Conservation (phyloP, 2,797 vertebrate species). For the Zenarchopterus dispar region DNA sequence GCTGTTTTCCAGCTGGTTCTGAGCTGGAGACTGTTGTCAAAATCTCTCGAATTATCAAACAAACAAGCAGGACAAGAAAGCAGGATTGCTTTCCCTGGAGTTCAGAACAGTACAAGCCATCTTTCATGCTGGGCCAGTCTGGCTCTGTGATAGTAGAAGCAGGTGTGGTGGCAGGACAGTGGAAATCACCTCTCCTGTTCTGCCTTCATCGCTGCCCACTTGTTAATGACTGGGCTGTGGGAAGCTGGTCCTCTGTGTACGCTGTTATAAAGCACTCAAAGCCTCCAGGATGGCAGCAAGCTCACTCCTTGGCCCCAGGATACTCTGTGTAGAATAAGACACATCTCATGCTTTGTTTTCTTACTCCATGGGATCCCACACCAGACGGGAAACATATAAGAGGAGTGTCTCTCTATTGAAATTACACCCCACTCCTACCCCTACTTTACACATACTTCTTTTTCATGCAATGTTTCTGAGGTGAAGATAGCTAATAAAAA, state of each 20-base stretch:
- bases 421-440: background rate
- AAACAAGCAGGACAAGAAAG: slow-evolving; percentile 75
- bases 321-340: slow-evolving; percentile 76
- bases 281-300: slow-evolving; percentile 83
- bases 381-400: slow-evolving; percentile 50
- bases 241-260: slow-evolving; percentile 77
- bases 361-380: slow-evolving; percentile 67
- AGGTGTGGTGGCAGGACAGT: slow-evolving; percentile 79
- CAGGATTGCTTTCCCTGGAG: slow-evolving; percentile 74
- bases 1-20: no score
- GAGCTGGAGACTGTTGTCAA: slow-evolving; percentile 68
- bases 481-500: background rate
- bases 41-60: slow-evolving; percentile 80
- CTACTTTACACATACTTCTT: slow-evolving; percentile 28
- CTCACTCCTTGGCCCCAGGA: slow-evolving; percentile 79
- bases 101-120: slow-evolving; percentile 72
- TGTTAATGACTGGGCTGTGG: slow-evolving; percentile 80
- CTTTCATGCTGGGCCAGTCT: slow-evolving; percentile 72
- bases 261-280: slow-evolving; percentile 84
- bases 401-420: slow-evolving; percentile 42
- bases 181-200: slow-evolving; percentile 72
- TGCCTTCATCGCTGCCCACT: slow-evolving; percentile 73
- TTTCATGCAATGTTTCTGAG: slow-evolving; percentile 18
- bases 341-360: slow-evolving; percentile 80
- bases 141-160: slow-evolving; percentile 69